Conservation (phyloP, 2,888 invertebrate species). For the Mesochorus sp. region DNA sequence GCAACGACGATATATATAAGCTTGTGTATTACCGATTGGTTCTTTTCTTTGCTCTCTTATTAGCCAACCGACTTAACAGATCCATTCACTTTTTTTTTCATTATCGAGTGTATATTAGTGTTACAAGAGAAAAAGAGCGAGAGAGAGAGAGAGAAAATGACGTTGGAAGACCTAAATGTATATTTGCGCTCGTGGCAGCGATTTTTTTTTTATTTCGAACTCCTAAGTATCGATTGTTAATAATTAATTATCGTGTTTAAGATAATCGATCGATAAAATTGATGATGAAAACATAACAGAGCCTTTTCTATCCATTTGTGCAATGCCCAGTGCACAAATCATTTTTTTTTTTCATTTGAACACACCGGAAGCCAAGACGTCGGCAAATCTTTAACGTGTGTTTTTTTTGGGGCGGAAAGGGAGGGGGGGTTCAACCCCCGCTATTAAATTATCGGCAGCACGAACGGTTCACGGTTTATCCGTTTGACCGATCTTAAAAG, state of each 20-base stretch:
- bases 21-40: slow-evolving; percentile 34
- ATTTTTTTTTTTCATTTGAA: no score
- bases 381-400: slow-evolving; percentile 45
- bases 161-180: no score
- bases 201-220: no score
- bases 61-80: slow-evolving; percentile 32
- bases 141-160: no score
- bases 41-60: slow-evolving; percentile 30
- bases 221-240: no score
- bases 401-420: slow-evolving; percentile 35
- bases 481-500: slow-evolving; percentile 50
- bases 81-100: slow-evolving; percentile 52
- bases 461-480: slow-evolving; percentile 51
- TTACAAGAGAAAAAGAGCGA: slow-evolving; percentile 5
- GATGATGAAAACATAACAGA: no score
- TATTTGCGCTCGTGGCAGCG: no score
- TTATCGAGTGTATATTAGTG: neutral
- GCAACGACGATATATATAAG: slow-evolving; percentile 28
- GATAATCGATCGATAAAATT: no score
- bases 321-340: neutral
- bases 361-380: slow-evolving; percentile 36
- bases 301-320: no score
- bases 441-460: slow-evolving; percentile 55
- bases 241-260: no score
- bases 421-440: slow-evolving; percentile 1